Evolutionary conservation across 2,113 vertebrate species (phyloP).

Genomic region (Oplegnathus fasciatus): DNA sequence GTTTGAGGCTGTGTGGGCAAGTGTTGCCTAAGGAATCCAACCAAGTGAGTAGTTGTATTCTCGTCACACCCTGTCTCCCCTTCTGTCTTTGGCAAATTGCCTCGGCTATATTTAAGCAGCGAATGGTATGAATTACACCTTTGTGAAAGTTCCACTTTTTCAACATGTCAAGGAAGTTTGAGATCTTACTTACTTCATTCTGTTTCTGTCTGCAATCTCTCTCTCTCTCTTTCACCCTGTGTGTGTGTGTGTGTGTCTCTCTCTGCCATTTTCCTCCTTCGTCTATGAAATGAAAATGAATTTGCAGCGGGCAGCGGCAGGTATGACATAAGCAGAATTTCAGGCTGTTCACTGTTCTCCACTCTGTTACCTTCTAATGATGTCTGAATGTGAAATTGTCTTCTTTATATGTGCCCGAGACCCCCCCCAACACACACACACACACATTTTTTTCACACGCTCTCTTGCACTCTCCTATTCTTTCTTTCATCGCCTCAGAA

Average conservation of each 20-base stretch:
- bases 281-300: constrained; percentile 61
- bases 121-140: constrained; percentile 56
- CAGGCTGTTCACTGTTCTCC: constrained; percentile 54
- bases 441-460: background rate
- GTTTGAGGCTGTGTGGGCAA: constrained; percentile 61
- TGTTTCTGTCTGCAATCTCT: constrained; percentile 33
- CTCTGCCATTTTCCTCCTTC: constrained; percentile 23
- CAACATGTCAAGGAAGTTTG: constrained; percentile 70
- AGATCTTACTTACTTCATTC: constrained; percentile 61
- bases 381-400: constrained; percentile 71
- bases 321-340: constrained; percentile 67
- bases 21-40: constrained; percentile 57
- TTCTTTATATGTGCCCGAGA: constrained; percentile 36
- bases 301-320: constrained; percentile 52
- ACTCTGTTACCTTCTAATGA: constrained; percentile 78
- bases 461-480: background rate
- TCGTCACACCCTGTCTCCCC: constrained; percentile 53
- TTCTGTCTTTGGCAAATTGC: constrained; percentile 69
- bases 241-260: background rate
- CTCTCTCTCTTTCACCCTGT: constrained; percentile 6
- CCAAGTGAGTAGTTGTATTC: constrained; percentile 49
- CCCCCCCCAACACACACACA: too few species aligned
- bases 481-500: constrained; percentile 14
- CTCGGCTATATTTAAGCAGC: constrained; percentile 68
- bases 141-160: constrained; percentile 56